Conservation (phyloP, 2,113 vertebrate species). For the Cyprinodon tularosa region DNA sequence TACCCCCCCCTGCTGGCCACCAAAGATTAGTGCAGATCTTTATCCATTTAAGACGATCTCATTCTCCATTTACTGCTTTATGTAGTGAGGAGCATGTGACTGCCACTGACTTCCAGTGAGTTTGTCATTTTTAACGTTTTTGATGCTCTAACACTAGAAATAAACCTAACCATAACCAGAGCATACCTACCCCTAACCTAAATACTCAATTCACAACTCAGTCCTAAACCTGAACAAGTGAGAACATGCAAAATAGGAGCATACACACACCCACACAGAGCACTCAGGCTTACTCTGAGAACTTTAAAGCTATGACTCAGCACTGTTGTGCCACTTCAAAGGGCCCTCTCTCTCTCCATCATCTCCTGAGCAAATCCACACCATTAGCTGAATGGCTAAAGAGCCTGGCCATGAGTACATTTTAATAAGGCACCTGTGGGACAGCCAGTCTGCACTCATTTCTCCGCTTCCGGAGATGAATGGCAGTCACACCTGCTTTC, state of each 20-base stretch:
- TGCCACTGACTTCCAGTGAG: too few species aligned
- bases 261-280: slow-evolving; percentile 2
- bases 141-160: too few species aligned
- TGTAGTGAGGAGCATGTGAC: too few species aligned
- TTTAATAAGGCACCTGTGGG: slow-evolving; percentile 76
- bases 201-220: too few species aligned
- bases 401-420: slow-evolving; percentile 55
- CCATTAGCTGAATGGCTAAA: slow-evolving; percentile 55
- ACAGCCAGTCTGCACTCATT: slow-evolving; percentile 39
- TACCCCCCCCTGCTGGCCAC: slow-evolving; percentile 61
- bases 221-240: too few species aligned
- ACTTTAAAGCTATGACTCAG: slow-evolving; percentile 36
- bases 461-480: slow-evolving; percentile 59
- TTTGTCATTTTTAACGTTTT: too few species aligned
- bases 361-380: slow-evolving; percentile 45
- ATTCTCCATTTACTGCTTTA: slow-evolving; percentile 31
- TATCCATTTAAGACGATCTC: slow-evolving; percentile 45
- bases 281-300: slow-evolving; percentile 17
- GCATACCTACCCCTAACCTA: too few species aligned
- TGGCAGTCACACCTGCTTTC: slow-evolving; percentile 62
- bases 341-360: slow-evolving; percentile 32
- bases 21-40: slow-evolving; percentile 25
- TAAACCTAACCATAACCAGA: too few species aligned
- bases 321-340: slow-evolving; percentile 60
- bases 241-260: too few species aligned